Evolutionary conservation across 1,140 invertebrate species (phyloP).

Genomic region (Akabosia matsudoensis): DNA sequence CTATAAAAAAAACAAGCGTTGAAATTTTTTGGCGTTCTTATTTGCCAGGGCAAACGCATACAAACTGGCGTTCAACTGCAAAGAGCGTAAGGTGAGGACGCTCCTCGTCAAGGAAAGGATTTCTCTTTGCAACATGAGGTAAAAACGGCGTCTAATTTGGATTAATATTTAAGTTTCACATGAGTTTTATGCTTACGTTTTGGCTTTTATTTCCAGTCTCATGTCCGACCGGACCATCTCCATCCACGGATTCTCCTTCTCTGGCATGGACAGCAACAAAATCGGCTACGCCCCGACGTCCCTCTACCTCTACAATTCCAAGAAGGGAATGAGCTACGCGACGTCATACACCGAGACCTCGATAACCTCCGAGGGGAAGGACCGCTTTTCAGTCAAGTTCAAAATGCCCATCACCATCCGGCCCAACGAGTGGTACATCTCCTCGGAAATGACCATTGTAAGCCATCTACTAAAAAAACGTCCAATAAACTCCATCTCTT

Average conservation of each 20-base stretch:
- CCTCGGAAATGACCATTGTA: slow-evolving; percentile 32
- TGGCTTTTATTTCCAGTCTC: not conserved
- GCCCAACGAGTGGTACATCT: slow-evolving; percentile 39
- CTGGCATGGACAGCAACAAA: slow-evolving; percentile 33
- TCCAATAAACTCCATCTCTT: no score
- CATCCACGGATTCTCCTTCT: slow-evolving; percentile 29
- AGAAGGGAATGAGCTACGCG: slow-evolving; percentile 34
- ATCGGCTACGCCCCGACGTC: slow-evolving; percentile 33
- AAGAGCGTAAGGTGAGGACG: slow-evolving; percentile 26
- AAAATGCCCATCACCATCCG: slow-evolving; percentile 33
- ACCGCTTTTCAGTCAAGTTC: slow-evolving; percentile 31
- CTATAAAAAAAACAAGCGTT: no score
- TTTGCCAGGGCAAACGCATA: slow-evolving; percentile 28
- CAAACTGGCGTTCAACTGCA: slow-evolving; percentile 26
- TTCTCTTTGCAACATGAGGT: slow-evolving; percentile 37
- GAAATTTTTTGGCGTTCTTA: not conserved
- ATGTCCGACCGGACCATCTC: slow-evolving; percentile 11
- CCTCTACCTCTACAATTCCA: slow-evolving; percentile 33
- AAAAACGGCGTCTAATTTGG: no score
- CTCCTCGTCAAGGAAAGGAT: slow-evolving; percentile 24
- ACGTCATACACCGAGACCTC: slow-evolving; percentile 28
- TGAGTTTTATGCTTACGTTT: no score
- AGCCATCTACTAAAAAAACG: no score
- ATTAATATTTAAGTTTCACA: not conserved
- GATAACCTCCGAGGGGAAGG: slow-evolving; percentile 28